These are phyloP conservation scores for Gallinago media DNA, from an alignment of 2,113 vertebrate genomes.

Conservation along the genomic window DNA sequence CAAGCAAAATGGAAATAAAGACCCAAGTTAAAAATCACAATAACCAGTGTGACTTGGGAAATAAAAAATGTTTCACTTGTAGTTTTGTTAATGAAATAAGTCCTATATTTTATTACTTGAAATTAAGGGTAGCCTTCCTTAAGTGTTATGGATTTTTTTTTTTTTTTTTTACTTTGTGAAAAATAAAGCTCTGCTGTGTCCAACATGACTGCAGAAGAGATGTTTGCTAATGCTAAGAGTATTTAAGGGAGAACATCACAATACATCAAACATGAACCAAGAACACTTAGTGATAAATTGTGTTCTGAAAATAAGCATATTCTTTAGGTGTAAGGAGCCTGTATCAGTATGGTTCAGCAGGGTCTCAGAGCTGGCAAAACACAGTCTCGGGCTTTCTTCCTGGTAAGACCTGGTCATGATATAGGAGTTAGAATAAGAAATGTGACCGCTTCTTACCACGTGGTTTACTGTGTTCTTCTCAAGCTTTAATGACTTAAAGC, in stretches of 20 bases:
- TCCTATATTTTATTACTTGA: neutral
- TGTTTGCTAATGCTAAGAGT: neutral
- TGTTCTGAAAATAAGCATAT: neutral
- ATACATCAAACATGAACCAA: neutral
- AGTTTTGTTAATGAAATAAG: neutral
- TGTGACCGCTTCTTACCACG: neutral
- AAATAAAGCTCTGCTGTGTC: neutral
- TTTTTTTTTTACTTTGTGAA: neutral
- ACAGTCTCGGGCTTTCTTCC: neutral
- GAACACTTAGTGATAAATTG: neutral
- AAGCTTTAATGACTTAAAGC: neutral
- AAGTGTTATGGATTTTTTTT: neutral
- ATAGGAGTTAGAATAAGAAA: neutral
- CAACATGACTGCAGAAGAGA: neutral
- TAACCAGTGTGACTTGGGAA: neutral
- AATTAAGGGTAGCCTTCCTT: neutral
- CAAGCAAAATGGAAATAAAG: neutral
- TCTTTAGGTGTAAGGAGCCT: neutral
- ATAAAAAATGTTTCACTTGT: neutral
- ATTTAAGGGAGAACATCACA: neutral
- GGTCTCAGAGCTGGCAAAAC: neutral
- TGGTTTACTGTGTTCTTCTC: neutral
- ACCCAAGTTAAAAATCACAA: neutral
- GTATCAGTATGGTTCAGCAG: neutral
- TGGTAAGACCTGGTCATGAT: neutral